phyloP scores from a whole-genome alignment of 2,888 invertebrate genomes.

The Stenotaenia linearis region DNA sequence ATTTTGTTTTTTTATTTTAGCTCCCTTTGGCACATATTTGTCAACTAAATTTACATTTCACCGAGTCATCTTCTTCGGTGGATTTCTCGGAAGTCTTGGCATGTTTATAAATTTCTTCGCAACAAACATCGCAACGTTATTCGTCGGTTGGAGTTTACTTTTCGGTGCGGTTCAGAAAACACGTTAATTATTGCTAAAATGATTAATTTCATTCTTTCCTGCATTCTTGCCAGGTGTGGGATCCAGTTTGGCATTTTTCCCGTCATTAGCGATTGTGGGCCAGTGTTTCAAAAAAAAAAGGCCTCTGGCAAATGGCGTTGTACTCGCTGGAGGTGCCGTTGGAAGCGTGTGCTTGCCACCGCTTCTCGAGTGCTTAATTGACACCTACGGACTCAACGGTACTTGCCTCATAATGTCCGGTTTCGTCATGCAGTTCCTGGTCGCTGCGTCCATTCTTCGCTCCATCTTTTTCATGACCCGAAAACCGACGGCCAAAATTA shows the following conservation, averaged over 20 bases:
- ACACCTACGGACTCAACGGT: constrained; percentile 1
- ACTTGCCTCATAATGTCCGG: background rate
- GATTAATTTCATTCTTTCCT: background rate
- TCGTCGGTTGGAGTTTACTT: background rate
- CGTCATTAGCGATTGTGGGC: background rate
- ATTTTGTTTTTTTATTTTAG: background rate
- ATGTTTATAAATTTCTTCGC: background rate
- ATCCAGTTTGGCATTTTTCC: constrained; percentile 29
- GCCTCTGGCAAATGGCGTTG: constrained; percentile 10
- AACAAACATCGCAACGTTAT: background rate
- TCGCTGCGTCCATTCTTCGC: background rate
- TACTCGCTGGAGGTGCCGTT: constrained; percentile 7
- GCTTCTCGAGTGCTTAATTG: constrained; percentile 13
- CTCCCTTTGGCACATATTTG: background rate
- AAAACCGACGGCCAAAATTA: background rate
- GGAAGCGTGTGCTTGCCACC: background rate
- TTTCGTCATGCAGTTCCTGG: background rate
- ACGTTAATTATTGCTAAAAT: background rate
- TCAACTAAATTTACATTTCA: background rate
- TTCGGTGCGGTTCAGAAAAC: no score
- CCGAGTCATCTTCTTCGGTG: background rate
- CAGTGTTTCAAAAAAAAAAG: constrained; percentile 24
- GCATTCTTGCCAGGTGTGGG: constrained; percentile 17
- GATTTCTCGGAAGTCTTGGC: background rate
- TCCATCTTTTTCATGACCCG: background rate